phyloP scores from a whole-genome alignment of 2,113 vertebrate genomes.

The Genyomyrus donnyi region DNA sequence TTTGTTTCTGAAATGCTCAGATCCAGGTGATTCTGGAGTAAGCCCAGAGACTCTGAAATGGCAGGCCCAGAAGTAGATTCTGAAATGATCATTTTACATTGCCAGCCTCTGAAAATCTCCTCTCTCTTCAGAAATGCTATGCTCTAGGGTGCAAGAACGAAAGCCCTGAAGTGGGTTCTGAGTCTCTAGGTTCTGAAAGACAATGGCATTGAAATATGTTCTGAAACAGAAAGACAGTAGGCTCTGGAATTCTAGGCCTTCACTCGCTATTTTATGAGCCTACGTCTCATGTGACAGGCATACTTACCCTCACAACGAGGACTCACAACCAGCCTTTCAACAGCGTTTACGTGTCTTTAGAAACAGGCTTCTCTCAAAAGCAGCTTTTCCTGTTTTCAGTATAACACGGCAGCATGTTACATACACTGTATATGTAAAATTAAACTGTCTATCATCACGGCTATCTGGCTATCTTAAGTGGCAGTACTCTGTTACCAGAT shows the following conservation, averaged over 20 bases:
- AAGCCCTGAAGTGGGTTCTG: not conserved
- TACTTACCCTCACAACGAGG: not conserved
- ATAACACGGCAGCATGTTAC: constrained; percentile 46
- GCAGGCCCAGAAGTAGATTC: not conserved
- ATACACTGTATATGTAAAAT: constrained; percentile 53
- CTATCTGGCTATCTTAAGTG: constrained; percentile 68
- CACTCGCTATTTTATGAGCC: not conserved
- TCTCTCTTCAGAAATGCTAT: not conserved
- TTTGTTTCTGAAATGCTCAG: not conserved
- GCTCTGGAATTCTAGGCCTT: not conserved
- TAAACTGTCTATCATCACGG: constrained; percentile 51
- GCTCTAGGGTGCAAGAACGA: not conserved
- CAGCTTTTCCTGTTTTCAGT: constrained; percentile 25
- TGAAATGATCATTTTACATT: not conserved
- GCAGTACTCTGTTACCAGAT: constrained; percentile 61
- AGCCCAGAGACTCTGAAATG: not conserved
- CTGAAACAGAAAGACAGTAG: not conserved
- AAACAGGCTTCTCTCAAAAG: not conserved
- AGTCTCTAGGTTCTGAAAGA: not conserved
- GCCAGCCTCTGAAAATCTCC: not conserved
- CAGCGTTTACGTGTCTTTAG: not conserved
- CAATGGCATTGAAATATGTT: not conserved
- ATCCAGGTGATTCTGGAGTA: not conserved
- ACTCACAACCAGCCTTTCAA: not conserved
- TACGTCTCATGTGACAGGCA: not conserved